Evolutionary conservation across 2,888 invertebrate genomes (phyloP).

Genomic region (Trachelus tabidus): DNA sequence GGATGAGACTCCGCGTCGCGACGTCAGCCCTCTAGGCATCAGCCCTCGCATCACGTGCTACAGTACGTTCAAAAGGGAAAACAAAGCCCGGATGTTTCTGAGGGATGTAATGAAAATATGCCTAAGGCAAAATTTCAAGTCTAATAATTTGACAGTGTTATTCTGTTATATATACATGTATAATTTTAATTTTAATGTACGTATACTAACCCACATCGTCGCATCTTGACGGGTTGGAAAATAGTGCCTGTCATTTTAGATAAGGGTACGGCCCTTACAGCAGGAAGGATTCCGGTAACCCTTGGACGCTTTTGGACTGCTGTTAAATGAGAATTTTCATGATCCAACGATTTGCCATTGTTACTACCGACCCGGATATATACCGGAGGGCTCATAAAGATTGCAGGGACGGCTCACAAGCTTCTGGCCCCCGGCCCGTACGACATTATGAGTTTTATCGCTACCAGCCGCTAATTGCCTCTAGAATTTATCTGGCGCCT

Average conservation of each 20-base stretch:
- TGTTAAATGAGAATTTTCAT: neutral
- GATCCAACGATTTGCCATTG: neutral
- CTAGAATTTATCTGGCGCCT: slow-evolving; percentile 44
- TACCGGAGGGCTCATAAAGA: slow-evolving; percentile 23
- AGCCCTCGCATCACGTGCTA: neutral
- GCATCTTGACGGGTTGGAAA: neutral
- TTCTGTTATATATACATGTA: neutral
- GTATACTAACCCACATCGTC: neutral
- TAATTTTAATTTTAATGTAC: neutral
- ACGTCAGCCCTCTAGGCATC: neutral
- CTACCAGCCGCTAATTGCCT: slow-evolving; percentile 47
- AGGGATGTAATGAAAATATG: neutral
- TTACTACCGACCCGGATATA: slow-evolving; percentile 12
- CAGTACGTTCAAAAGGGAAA: neutral
- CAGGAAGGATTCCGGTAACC: neutral
- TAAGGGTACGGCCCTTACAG: neutral
- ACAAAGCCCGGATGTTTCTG: neutral
- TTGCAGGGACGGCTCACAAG: slow-evolving; percentile 6
- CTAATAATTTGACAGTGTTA: neutral
- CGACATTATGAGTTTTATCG: slow-evolving; percentile 52
- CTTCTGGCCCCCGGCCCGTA: slow-evolving; percentile 16
- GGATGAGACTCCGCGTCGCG: neutral
- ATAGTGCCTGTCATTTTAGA: neutral
- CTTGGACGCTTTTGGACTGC: neutral
- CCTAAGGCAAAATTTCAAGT: neutral